These are phyloP conservation scores for Dinocampus coccinellae DNA, from an alignment of 2,888 invertebrate genomes.

Conservation along the genomic window DNA sequence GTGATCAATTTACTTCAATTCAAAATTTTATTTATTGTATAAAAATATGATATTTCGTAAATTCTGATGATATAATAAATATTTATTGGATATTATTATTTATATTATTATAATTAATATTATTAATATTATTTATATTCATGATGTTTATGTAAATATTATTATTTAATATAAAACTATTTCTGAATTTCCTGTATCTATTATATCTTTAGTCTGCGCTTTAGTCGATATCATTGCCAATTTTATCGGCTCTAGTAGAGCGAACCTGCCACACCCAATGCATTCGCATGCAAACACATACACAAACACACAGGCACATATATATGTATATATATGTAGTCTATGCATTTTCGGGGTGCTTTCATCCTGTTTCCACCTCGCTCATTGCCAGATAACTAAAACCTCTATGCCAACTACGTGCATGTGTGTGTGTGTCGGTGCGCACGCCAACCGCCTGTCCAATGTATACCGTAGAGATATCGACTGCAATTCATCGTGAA, in stretches of 20 bases:
- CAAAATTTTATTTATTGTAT: no score
- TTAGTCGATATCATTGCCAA: constrained; percentile 18
- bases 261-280: constrained; percentile 10
- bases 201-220: neutral
- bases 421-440: no score
- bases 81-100: neutral
- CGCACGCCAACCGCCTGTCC: no score
- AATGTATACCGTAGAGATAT: constrained; percentile 7
- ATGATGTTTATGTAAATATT: no score
- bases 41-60: no score
- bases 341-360: neutral
- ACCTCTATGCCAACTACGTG: neutral
- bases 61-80: no score
- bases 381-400: constrained; percentile 6
- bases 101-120: no score
- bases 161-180: neutral
- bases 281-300: neutral
- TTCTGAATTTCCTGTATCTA: neutral
- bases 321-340: neutral
- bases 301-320: neutral
- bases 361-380: neutral
- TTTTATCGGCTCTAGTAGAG: constrained; percentile 22
- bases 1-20: no score
- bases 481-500: constrained; percentile 6
- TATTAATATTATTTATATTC: no score